Conservation (phyloP, 2,888 invertebrate species). For the Morinoia aosen region DNA sequence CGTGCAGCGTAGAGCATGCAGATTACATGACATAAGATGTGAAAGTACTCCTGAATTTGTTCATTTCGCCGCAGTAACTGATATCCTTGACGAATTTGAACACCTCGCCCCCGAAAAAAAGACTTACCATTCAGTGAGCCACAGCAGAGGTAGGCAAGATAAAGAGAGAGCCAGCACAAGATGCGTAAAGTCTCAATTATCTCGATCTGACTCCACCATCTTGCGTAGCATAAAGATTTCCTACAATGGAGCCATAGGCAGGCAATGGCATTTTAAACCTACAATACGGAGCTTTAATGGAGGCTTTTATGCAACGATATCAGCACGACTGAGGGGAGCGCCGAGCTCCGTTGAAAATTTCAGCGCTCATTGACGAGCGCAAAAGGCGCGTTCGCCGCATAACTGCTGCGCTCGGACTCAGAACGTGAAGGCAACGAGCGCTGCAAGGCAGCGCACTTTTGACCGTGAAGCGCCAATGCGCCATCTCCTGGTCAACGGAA, state of each 20-base stretch:
- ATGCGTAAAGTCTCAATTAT: conserved; percentile 48
- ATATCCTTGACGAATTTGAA: background rate
- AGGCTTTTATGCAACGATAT: conserved; percentile 51
- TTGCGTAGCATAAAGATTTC: conserved; percentile 47
- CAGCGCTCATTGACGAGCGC: conserved; percentile 13
- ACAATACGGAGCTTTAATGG: conserved; percentile 52
- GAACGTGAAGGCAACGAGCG: conserved; percentile 1
- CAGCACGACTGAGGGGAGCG: conserved; percentile 50
- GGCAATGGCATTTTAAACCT: conserved; percentile 52
- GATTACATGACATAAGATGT: too few species aligned
- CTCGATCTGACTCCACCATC: conserved; percentile 43
- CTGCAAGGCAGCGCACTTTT: background rate
- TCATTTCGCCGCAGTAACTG: background rate
- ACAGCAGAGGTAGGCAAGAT: background rate
- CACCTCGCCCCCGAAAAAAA: background rate
- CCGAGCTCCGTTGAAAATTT: conserved; percentile 38
- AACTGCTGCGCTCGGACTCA: background rate
- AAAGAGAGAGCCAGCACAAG: conserved; percentile 30
- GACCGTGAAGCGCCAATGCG: background rate
- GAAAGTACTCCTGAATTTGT: background rate
- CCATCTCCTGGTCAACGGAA: background rate
- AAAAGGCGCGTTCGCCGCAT: background rate
- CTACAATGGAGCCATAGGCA: conserved; percentile 51
- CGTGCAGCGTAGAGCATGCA: too few species aligned
- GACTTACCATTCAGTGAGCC: background rate